Evolutionary conservation across 2,797 vertebrate species (phyloP).

Genomic region (Melanotaenia boesemani): DNA sequence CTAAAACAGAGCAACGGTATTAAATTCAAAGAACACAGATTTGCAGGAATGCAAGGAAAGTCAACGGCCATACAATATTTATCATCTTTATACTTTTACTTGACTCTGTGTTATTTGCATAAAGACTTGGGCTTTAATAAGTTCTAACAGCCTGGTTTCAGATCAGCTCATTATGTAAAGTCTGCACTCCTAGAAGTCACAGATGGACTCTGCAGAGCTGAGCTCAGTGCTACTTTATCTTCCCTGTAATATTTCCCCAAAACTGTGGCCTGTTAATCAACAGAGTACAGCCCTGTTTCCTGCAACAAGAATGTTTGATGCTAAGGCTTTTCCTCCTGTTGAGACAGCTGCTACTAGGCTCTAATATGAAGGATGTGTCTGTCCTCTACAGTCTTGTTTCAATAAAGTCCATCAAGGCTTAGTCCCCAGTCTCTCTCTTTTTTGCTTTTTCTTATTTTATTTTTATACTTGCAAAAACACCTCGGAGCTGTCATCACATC

Average conservation of each 20-base stretch:
- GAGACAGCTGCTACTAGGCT: conserved; percentile 34
- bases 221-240: conserved; percentile 43
- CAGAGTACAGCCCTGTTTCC: conserved; percentile 26
- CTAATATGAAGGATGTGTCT: conserved; percentile 6
- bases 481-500: conserved; percentile 29
- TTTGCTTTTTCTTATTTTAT: conserved; percentile 16
- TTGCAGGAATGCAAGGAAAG: conserved; percentile 7
- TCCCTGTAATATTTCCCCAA: conserved; percentile 32
- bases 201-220: conserved; percentile 57
- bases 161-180: conserved; percentile 61
- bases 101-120: conserved; percentile 56
- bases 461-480: conserved; percentile 14
- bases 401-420: conserved; percentile 15
- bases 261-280: conserved; percentile 44
- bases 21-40: conserved; percentile 29
- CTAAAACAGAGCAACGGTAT: conserved; percentile 14
- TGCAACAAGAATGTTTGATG: conserved; percentile 41
- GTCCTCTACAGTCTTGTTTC: conserved; percentile 19
- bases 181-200: conserved; percentile 60
- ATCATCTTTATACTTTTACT: conserved; percentile 38
- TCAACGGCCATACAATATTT: conserved; percentile 7
- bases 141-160: conserved; percentile 51
- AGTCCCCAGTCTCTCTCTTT: background rate
- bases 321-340: conserved; percentile 39
- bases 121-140: conserved; percentile 54